These are phyloP conservation scores for Calyptomena viridis DNA, from an alignment of 2,113 vertebrate species.

Conservation along the genomic window DNA sequence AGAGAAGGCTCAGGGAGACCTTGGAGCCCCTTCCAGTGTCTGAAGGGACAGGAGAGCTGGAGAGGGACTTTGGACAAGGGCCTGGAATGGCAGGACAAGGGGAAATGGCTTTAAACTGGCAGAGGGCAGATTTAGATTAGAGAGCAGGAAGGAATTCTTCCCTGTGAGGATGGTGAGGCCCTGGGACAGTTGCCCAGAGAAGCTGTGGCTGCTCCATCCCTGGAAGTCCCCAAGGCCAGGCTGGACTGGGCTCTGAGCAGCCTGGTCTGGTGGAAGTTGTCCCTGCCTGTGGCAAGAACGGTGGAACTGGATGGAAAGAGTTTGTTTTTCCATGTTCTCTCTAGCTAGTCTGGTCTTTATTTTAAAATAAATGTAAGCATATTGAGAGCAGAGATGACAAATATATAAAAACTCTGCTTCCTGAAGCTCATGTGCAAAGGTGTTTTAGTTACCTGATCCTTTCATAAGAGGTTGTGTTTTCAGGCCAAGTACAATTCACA, in stretches of 20 bases:
- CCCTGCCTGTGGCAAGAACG: too few relatives aligned
- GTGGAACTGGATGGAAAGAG: not conserved
- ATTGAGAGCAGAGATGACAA: not conserved
- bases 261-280: not conserved
- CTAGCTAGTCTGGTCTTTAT: not conserved
- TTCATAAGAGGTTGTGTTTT: not conserved
- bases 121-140: not conserved
- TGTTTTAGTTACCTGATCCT: not conserved
- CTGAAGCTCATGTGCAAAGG: not conserved
- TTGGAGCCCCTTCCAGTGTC: not conserved
- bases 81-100: not conserved
- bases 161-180: not conserved
- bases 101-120: not conserved
- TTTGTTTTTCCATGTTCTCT: not conserved
- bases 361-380: not conserved
- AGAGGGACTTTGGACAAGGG: not conserved
- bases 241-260: not conserved
- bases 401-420: not conserved
- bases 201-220: accelerated
- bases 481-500: not conserved
- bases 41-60: not conserved
- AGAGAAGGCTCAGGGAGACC: not conserved
- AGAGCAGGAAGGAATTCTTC: not conserved
- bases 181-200: not conserved
- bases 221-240: not conserved